Conservation (phyloP, 2,113 vertebrate genomes). For the Nansenia antarctica region DNA sequence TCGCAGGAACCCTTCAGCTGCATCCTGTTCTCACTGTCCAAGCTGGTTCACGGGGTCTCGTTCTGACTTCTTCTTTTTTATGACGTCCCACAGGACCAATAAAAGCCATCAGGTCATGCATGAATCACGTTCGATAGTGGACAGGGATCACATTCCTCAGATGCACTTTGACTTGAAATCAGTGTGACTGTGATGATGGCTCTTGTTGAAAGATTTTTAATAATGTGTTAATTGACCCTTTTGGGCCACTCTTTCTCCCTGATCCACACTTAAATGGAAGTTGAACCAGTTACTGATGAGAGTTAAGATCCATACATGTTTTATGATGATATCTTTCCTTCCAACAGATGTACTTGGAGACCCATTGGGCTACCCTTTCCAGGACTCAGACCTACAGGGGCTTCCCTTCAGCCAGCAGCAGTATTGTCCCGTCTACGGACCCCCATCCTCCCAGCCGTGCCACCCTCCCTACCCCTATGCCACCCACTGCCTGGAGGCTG, state of each 20-base stretch:
- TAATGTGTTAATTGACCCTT: not conserved
- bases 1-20: constrained; percentile 69
- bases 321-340: not conserved
- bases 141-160: constrained; percentile 42
- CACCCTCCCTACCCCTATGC: constrained; percentile 76
- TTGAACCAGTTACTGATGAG: too few species aligned
- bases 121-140: constrained; percentile 37
- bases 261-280: not conserved
- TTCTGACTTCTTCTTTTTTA: constrained; percentile 45
- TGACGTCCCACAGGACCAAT: constrained; percentile 57
- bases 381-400: constrained; percentile 83
- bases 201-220: not conserved
- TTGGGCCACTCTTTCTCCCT: not conserved
- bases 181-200: not conserved
- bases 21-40: constrained; percentile 68
- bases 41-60: constrained; percentile 54
- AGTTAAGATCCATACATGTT: not conserved
- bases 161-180: constrained; percentile 21
- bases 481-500: constrained; percentile 69
- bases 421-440: constrained; percentile 72
- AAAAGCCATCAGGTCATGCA: constrained; percentile 43
- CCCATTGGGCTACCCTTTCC: constrained; percentile 83
- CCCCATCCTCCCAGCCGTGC: constrained; percentile 74
- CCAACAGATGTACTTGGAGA: constrained; percentile 85
- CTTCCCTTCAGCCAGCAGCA: constrained; percentile 82